phyloP scores from a whole-genome alignment of 2,888 invertebrate genomes.

The Cynaeus angustus region DNA sequence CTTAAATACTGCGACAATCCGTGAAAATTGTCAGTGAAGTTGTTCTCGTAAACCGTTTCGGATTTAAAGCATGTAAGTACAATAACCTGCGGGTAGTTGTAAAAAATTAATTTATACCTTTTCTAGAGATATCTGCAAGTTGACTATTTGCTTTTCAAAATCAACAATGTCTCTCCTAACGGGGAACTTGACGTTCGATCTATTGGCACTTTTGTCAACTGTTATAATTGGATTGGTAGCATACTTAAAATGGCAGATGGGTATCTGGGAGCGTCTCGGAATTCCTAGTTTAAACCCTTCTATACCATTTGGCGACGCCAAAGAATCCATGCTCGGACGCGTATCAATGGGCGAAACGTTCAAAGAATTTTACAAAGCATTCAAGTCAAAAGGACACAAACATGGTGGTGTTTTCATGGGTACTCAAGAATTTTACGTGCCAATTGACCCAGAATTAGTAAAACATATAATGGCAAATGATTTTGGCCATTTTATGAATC shows the following conservation, averaged over 20 bases:
- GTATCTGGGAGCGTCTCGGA: conserved; percentile 52
- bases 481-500: conserved; percentile 64
- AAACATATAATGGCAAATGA: conserved; percentile 63
- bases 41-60: too few relatives aligned
- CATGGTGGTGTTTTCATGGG: conserved; percentile 65
- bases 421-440: conserved; percentile 26
- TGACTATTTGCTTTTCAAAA: too few relatives aligned
- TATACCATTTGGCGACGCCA: conserved; percentile 60
- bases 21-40: too few relatives aligned
- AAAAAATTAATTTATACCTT: too few relatives aligned
- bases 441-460: conserved; percentile 62
- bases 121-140: too few relatives aligned
- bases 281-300: conserved; percentile 53
- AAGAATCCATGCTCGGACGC: conserved; percentile 18
- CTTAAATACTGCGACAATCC: too few relatives aligned
- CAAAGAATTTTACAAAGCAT: conserved; percentile 47
- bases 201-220: neutral
- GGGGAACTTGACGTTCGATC: too few relatives aligned
- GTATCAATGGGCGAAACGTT: conserved; percentile 41
- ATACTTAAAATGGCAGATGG: conserved; percentile 48
- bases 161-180: too few relatives aligned
- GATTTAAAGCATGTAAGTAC: too few relatives aligned
- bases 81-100: too few relatives aligned
- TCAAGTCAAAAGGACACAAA: conserved; percentile 51
- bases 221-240: neutral